These are phyloP conservation scores for Palythoa grandis DNA, from an alignment of 92 coral and sea anemone species.

Conservation along the genomic window DNA sequence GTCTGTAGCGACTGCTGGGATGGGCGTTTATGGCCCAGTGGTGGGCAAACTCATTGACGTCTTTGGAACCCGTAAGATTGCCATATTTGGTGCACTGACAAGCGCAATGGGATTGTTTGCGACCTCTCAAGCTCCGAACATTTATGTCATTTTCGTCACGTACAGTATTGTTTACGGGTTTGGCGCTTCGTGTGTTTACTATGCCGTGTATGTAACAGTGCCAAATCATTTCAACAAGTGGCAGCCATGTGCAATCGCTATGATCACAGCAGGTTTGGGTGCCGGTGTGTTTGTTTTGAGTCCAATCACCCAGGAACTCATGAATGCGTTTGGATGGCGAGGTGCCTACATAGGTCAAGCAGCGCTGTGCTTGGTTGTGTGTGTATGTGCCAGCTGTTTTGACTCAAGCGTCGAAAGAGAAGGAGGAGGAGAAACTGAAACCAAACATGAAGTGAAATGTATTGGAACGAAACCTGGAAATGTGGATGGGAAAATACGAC, in stretches of 20 bases:
- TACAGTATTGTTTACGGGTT: constrained; percentile 63
- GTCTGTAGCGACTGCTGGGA: constrained; percentile 44
- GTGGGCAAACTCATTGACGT: constrained; percentile 51
- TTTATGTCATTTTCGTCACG: constrained; percentile 51
- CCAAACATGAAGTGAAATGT: neutral
- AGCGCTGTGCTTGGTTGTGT: constrained; percentile 1
- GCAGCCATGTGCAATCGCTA: constrained; percentile 54
- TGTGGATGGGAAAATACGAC: neutral
- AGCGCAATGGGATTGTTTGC: constrained; percentile 45
- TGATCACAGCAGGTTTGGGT: constrained; percentile 63
- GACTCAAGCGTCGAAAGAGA: neutral
- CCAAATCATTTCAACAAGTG: constrained; percentile 62
- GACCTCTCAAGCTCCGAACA: constrained; percentile 50
- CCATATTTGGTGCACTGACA: constrained; percentile 56
- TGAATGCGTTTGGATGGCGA: constrained; percentile 62
- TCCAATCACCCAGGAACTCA: constrained; percentile 51
- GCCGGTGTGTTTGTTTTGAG: constrained; percentile 68
- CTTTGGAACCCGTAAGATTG: constrained; percentile 62
- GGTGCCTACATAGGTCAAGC: constrained; percentile 46
- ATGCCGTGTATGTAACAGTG: constrained; percentile 40
- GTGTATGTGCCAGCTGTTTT: constrained; percentile 6
- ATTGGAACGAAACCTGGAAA: neutral
- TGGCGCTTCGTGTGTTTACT: constrained; percentile 48
- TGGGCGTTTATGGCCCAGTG: constrained; percentile 57
- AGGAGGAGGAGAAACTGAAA: neutral